Conservation (phyloP, 2,113 vertebrate species). For the Perca schrenkii region DNA sequence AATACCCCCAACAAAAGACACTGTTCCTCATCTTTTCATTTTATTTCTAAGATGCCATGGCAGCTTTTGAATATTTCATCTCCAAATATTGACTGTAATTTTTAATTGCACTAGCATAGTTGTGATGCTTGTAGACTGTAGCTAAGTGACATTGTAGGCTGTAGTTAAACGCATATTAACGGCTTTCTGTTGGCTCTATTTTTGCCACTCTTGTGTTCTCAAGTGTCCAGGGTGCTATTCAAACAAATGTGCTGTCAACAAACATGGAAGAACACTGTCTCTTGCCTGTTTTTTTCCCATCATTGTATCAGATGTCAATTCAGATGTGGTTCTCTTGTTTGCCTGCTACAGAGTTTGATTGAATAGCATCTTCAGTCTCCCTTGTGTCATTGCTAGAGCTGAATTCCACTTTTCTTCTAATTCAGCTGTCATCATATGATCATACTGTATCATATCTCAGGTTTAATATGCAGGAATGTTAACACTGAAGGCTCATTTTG, state of each 20-base stretch:
- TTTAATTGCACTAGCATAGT: conserved; percentile 70
- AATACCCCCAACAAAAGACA: conserved; percentile 51
- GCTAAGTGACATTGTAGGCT: conserved; percentile 68
- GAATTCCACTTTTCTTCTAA: conserved; percentile 60
- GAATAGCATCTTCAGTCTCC: conserved; percentile 78
- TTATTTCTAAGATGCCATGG: conserved; percentile 80
- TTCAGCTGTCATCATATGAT: conserved; percentile 71
- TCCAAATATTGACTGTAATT: conserved; percentile 70
- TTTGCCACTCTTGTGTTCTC: conserved; percentile 70
- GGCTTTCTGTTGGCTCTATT: conserved; percentile 78
- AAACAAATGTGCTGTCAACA: conserved; percentile 69
- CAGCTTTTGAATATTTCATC: conserved; percentile 82
- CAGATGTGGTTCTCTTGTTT: conserved; percentile 62
- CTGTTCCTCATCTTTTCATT: conserved; percentile 52
- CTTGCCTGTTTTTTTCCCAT: conserved; percentile 32
- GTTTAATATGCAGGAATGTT: conserved; percentile 72
- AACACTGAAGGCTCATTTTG: conserved; percentile 46
- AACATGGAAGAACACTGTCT: conserved; percentile 63
- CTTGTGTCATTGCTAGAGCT: conserved; percentile 78
- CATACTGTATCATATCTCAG: conserved; percentile 58
- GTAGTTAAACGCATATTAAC: conserved; percentile 76
- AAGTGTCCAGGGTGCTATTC: conserved; percentile 77
- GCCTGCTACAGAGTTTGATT: conserved; percentile 68
- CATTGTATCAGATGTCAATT: conserved; percentile 36
- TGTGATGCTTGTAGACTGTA: conserved; percentile 80